These are phyloP conservation scores for Mesochorus sp. DNA, from an alignment of 2,888 invertebrate species.

Conservation along the genomic window DNA sequence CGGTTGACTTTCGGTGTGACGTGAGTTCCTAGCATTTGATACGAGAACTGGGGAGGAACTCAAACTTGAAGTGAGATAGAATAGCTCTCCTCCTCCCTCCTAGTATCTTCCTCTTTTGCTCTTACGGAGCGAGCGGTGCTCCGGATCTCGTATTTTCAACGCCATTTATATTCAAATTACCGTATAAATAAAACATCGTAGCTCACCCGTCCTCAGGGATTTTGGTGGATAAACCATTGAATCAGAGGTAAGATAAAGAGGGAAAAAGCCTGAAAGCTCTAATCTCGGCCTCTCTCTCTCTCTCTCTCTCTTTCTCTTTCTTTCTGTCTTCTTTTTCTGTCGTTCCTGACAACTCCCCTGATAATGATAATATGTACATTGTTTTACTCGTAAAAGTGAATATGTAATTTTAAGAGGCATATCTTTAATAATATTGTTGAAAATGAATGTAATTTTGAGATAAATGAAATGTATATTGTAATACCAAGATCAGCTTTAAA, in stretches of 20 bases:
- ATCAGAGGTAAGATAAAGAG: slow-evolving; percentile 41
- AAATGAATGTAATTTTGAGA: no score
- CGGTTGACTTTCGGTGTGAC: slow-evolving; percentile 8
- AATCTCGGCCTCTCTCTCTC: neutral
- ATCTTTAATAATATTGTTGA: neutral
- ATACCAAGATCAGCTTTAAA: no score
- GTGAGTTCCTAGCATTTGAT: slow-evolving; percentile 31
- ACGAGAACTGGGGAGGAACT: slow-evolving; percentile 25
- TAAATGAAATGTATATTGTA: no score
- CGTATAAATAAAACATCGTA: slow-evolving; percentile 60
- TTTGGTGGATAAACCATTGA: slow-evolving; percentile 54
- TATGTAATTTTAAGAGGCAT: neutral
- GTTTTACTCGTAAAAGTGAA: neutral
- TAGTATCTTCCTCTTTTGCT: slow-evolving; percentile 12
- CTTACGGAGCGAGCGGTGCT: neutral
- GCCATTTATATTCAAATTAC: slow-evolving; percentile 63
- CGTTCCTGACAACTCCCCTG: neutral
- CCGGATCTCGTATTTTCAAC: slow-evolving; percentile 55
- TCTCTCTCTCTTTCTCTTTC: neutral
- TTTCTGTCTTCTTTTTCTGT: neutral
- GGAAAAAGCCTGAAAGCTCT: slow-evolving; percentile 8
- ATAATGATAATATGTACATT: slow-evolving; percentile 16
- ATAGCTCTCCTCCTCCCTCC: slow-evolving; percentile 3
- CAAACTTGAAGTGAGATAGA: slow-evolving; percentile 50
- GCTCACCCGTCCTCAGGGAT: slow-evolving; percentile 37